A percentile compares a stretch with the other conserved stretches of the same genome.
These are phyloP conservation scores for Galeopterus variegatus DNA, from an alignment of 2,113 vertebrate species.

Conservation along the genomic window DNA sequence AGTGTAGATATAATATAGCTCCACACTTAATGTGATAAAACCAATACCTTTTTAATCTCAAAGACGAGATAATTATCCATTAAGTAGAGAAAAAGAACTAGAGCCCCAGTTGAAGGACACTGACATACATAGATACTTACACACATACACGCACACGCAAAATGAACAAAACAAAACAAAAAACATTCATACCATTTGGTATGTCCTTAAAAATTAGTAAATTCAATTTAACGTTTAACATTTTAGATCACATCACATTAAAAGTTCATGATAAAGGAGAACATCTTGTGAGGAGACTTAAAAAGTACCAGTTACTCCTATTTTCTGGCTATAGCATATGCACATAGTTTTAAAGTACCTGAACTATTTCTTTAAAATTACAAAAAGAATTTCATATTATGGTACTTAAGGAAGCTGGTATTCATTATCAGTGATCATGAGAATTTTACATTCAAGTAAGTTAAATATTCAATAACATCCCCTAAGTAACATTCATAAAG, in stretches of 20 bases:
- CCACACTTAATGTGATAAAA: conserved; percentile 40
- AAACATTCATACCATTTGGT: neutral
- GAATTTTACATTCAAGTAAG: conserved; percentile 33
- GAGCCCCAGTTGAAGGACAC: neutral
- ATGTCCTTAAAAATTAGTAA: conserved; percentile 48
- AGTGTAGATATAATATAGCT: conserved; percentile 33
- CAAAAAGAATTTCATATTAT: conserved; percentile 65
- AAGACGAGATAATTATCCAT: conserved; percentile 60
- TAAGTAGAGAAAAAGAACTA: conserved; percentile 40
- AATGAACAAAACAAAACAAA: neutral
- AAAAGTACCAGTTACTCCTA: neutral
- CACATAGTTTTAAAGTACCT: conserved; percentile 36
- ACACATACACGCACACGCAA: neutral
- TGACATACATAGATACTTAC: neutral
- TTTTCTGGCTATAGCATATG: conserved; percentile 42
- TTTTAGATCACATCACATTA: conserved; percentile 39
- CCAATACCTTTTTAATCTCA: conserved; percentile 38
- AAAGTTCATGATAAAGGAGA: neutral
- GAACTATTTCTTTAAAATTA: conserved; percentile 60
- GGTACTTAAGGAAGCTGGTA: conserved; percentile 28
- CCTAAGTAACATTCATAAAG: conserved; percentile 60
- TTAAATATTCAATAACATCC: conserved; percentile 52
- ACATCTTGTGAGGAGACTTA: conserved; percentile 10
- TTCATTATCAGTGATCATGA: conserved; percentile 19
- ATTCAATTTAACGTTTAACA: conserved; percentile 28